A percentile compares a stretch with the other conserved stretches of the same genome.
Conservation (phyloP, 1,140 invertebrate genomes). For the Phortica variegata region DNA sequence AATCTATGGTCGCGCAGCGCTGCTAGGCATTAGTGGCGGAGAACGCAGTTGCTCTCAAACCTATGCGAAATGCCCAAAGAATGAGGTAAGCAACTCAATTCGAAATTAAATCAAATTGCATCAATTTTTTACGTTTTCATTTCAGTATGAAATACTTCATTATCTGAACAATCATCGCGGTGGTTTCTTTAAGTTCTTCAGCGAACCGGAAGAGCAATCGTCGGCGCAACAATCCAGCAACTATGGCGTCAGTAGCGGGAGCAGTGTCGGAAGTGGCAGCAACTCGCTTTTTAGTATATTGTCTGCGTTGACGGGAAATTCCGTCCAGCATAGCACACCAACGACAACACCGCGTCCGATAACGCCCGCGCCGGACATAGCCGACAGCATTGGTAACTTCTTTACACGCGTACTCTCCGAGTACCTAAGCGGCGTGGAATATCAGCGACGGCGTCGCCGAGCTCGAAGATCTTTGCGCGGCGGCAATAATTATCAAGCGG, state of each 20-base stretch:
- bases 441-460: slow-evolving; percentile 28
- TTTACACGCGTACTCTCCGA: slow-evolving; percentile 47
- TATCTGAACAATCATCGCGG: slow-evolving; percentile 85
- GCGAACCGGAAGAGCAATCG: slow-evolving; percentile 54
- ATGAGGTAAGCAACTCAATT: slow-evolving; percentile 58
- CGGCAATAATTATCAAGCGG: slow-evolving; percentile 19
- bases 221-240: slow-evolving; percentile 19
- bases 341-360: slow-evolving; percentile 30
- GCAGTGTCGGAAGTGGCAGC: slow-evolving; percentile 4
- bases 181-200: slow-evolving; percentile 79
- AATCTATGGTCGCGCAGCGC: slow-evolving; percentile 70
- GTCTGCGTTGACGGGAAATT: slow-evolving; percentile 41
- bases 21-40: slow-evolving; percentile 70
- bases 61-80: slow-evolving; percentile 73
- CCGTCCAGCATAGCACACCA: slow-evolving; percentile 18
- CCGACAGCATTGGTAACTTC: slow-evolving; percentile 48
- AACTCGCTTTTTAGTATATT: slow-evolving; percentile 45
- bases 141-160: slow-evolving; percentile 67
- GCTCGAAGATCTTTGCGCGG: slow-evolving; percentile 23
- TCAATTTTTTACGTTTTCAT: not conserved
- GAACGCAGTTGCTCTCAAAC: slow-evolving; percentile 64
- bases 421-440: slow-evolving; percentile 45
- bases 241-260: slow-evolving; percentile 5
- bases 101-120: slow-evolving; percentile 4
- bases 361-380: slow-evolving; percentile 39